Evolutionary conservation across 2,888 invertebrate genomes (phyloP), one percentile per base, ranked within the genome.

Genomic region (Hirudinaria manillensis): DNA sequence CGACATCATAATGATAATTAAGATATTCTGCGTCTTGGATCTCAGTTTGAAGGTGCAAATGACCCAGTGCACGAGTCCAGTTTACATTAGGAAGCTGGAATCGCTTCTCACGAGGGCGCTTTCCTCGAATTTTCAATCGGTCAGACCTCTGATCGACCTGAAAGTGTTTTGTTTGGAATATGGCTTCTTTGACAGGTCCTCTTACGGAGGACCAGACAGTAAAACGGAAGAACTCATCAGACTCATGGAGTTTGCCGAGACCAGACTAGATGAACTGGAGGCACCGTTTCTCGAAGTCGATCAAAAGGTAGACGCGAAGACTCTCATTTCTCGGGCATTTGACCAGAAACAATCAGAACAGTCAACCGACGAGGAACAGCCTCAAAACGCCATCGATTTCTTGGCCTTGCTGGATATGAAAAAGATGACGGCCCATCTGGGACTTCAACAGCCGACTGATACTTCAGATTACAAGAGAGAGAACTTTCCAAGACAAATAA

Each of bases 151-250:
- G 16, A 21, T 72, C 3, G 72, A 72, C 24, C 32, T 72, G n/a
- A 72, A 72, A n/a, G 55, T 55, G 4, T 72, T 72, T 34, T 72
- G 55, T 55, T 7, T 55, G 27, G 72, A 72, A 34, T 72, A 72
- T 32, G 72, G 72, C 27, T 34, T 72, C 32, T 32, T 72, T 16
- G 72, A 72, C n/a, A 51, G 55, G 21, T 51, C 72, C 19, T 53
- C 16, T 45, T 72, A 72, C 34, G 72, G 72, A 10, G 72, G 72
- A 4, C 55, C 53, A 19, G 72, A 72, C 51, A 72, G 72, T 32
- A 72, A 72, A 55, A 72, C 72, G 16, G 72, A 72, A 55, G 55
- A 72, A 29, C 56, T 72, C 19, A 72, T 72, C 55, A 38, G 72
- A 24, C 72, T 72, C n/a, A 51, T 72, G 19, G 72, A 72, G 10